Conservation (phyloP, 2,113 vertebrate species). For the Diglossa brunneiventris region DNA sequence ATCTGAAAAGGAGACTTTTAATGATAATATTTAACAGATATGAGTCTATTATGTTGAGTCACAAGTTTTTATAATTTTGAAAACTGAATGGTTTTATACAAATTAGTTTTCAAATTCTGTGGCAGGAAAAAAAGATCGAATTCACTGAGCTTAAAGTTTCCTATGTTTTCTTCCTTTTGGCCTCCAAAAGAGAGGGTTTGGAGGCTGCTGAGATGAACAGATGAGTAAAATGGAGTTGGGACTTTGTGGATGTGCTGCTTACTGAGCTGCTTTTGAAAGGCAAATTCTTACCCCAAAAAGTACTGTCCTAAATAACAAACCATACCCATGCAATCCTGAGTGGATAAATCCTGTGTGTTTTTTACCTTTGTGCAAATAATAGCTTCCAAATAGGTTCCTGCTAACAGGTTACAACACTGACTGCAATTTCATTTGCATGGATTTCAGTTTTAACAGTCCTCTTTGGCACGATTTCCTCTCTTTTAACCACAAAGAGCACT, state of each 20-base stretch:
- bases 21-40: constrained; percentile 11
- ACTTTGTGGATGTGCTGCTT: not conserved
- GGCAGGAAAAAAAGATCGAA: not conserved
- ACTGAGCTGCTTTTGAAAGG: not conserved
- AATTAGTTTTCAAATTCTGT: not conserved
- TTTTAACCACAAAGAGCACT: not conserved
- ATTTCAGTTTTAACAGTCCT: not conserved
- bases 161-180: not conserved
- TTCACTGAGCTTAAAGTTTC: not conserved
- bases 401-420: not conserved
- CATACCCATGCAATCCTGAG: not conserved
- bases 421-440: not conserved
- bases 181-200: not conserved
- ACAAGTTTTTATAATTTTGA: not conserved
- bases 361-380: not conserved
- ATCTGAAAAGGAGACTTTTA: constrained; percentile 18
- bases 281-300: not conserved
- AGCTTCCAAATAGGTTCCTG: not conserved
- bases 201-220: not conserved
- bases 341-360: not conserved
- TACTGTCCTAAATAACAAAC: not conserved
- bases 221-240: not conserved
- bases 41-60: not conserved
- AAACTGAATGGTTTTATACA: not conserved
- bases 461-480: not conserved